Percentiles rank a stretch among this genome's conserved stretches.
Conservation (phyloP, 2,888 invertebrate species). For the Chaitophorus viminalis region DNA sequence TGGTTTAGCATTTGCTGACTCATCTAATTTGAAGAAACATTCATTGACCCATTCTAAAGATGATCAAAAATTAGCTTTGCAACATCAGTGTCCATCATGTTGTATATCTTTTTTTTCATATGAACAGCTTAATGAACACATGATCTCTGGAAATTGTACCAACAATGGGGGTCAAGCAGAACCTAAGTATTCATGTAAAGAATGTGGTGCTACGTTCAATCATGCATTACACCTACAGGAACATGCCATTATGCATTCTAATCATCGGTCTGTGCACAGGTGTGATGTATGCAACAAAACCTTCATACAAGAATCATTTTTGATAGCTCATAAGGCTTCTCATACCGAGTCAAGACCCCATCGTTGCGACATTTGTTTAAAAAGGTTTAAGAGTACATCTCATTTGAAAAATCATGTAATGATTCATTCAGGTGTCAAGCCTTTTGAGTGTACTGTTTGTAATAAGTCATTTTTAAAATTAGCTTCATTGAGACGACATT, state of each 20-base stretch:
- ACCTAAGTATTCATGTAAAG: constrained; percentile 58
- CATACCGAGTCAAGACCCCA: constrained; percentile 65
- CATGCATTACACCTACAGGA: constrained; percentile 64
- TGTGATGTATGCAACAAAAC: constrained; percentile 65
- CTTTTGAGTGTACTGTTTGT: constrained; percentile 64
- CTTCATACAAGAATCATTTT: constrained; percentile 64
- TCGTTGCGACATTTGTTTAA: constrained; percentile 64
- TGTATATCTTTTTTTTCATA: constrained; percentile 41
- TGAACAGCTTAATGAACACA: constrained; percentile 59
- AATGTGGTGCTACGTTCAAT: constrained; percentile 63
- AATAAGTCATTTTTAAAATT: constrained; percentile 64
- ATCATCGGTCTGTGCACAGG: constrained; percentile 61
- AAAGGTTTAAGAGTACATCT: constrained; percentile 64
- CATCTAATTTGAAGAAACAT: constrained; percentile 78
- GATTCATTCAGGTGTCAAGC: constrained; percentile 64
- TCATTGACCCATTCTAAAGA: constrained; percentile 70
- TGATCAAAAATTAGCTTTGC: constrained; percentile 49
- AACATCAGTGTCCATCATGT: constrained; percentile 46
- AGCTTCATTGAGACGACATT: constrained; percentile 64
- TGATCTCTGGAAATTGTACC: constrained; percentile 52
- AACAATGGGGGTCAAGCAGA: constrained; percentile 35
- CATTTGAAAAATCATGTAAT: constrained; percentile 64
- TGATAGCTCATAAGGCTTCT: constrained; percentile 64
- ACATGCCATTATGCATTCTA: constrained; percentile 63
- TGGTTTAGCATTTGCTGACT: constrained; percentile 72